These are phyloP conservation scores for Temnothorax longispinosus DNA, from an alignment of 1,140 invertebrate genomes.

Conservation along the genomic window DNA sequence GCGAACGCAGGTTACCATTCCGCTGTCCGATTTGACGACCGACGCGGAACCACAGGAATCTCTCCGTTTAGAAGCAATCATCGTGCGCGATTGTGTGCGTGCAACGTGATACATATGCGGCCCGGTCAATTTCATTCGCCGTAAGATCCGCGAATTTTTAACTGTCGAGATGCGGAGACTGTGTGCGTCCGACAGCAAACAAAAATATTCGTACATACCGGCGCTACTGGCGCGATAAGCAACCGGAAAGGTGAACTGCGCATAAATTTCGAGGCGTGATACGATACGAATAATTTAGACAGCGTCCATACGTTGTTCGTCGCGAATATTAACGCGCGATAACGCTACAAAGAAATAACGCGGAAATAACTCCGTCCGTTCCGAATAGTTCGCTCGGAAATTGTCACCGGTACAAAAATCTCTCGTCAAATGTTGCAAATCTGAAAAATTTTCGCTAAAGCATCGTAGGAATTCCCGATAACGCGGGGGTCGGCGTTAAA, in stretches of 20 bases:
- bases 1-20: conserved; percentile 10
- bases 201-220: background rate
- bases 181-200: background rate
- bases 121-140: background rate
- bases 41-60: conserved; percentile 28
- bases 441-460: background rate
- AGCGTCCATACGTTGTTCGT: conserved; percentile 25
- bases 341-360: conserved; percentile 8
- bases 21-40: conserved; percentile 43
- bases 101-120: background rate
- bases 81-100: background rate
- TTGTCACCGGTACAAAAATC: background rate
- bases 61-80: conserved; percentile 38
- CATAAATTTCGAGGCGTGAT: conserved; percentile 32
- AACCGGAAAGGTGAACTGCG: background rate
- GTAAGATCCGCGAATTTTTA: conserved; percentile 16
- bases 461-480: background rate
- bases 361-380: background rate
- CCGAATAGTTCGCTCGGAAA: conserved; percentile 1
- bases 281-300: conserved; percentile 18
- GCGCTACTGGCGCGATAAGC: background rate
- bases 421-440: background rate
- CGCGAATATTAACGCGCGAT: conserved; percentile 32
- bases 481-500: background rate
- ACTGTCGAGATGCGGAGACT: background rate